A percentile compares a stretch with the other conserved stretches of the same genome.
phyloP scores from a whole-genome alignment of 2,797 vertebrate genomes.

The Erpetoichthys calabaricus region DNA sequence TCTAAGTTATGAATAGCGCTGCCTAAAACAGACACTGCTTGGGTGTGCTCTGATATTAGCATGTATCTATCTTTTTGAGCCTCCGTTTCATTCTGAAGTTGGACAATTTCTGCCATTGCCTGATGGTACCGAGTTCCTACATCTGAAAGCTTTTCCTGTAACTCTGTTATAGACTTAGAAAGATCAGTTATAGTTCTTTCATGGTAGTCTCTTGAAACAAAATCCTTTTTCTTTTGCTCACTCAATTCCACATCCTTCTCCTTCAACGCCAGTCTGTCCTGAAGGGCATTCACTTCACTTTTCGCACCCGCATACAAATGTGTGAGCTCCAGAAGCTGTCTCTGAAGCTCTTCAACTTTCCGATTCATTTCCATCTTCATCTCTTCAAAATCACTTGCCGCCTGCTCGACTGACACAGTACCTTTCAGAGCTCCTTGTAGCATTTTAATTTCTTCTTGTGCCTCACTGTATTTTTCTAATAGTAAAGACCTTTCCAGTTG shows the following conservation, averaged over 20 bases:
- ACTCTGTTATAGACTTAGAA: constrained; percentile 51
- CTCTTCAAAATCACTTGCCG: constrained; percentile 65
- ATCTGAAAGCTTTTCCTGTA: constrained; percentile 52
- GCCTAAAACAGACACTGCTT: constrained; percentile 67
- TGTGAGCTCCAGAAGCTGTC: constrained; percentile 71
- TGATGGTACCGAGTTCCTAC: constrained; percentile 48
- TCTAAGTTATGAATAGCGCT: constrained; percentile 68
- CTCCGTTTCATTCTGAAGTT: constrained; percentile 60
- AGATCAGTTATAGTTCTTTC: constrained; percentile 49
- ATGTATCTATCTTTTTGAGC: constrained; percentile 61
- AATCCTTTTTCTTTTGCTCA: constrained; percentile 36
- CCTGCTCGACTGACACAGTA: constrained; percentile 54
- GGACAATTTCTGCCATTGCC: constrained; percentile 52
- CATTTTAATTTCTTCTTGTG: constrained; percentile 75
- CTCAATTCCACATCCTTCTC: constrained; percentile 43
- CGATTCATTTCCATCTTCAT: constrained; percentile 57
- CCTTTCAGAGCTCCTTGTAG: constrained; percentile 71
- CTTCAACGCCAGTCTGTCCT: constrained; percentile 31
- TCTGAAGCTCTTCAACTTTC: constrained; percentile 68
- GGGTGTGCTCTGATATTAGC: constrained; percentile 65
- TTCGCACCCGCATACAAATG: constrained; percentile 78
- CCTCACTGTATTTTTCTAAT: constrained; percentile 68
- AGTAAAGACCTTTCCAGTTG: constrained; percentile 57
- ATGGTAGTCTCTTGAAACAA: constrained; percentile 52
- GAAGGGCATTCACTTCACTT: constrained; percentile 49